Conservation (phyloP, 2,113 vertebrate genomes). For the Burhinus oedicnemus region DNA sequence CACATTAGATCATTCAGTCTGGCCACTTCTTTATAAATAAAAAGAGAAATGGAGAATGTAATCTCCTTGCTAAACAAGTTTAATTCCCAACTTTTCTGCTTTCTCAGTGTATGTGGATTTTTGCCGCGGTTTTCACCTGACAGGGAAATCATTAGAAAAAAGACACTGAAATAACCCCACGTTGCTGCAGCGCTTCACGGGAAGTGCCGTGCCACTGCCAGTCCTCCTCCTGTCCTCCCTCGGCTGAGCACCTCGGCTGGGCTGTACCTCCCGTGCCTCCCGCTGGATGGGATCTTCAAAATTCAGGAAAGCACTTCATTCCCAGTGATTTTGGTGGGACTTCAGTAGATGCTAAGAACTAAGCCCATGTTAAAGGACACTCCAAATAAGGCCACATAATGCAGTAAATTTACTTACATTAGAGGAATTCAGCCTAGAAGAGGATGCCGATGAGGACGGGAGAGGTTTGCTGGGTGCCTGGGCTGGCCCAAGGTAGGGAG, state of each 20-base stretch:
- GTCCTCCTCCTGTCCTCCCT: neutral
- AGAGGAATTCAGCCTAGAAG: neutral
- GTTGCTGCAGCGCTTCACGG: too few relatives aligned
- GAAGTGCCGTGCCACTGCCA: neutral
- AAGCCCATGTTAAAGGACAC: neutral
- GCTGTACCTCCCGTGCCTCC: too few relatives aligned
- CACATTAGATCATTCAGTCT: too few relatives aligned
- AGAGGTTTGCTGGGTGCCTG: neutral
- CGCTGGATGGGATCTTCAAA: neutral
- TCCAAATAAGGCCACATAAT: neutral
- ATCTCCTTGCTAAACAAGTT: neutral
- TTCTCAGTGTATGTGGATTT: neutral
- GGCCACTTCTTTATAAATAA: neutral
- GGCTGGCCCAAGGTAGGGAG: neutral
- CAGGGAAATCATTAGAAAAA: neutral
- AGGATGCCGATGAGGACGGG: accelerated
- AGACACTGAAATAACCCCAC: neutral
- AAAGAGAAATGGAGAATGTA: neutral
- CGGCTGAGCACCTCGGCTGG: neutral
- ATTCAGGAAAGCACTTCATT: neutral
- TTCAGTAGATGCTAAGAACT: neutral
- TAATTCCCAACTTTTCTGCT: neutral
- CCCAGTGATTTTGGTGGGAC: neutral
- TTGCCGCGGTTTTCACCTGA: neutral
- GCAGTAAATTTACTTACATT: neutral